These are phyloP conservation scores for Pituophis catenifer DNA, from an alignment of 2,113 vertebrate species.

Conservation along the genomic window DNA sequence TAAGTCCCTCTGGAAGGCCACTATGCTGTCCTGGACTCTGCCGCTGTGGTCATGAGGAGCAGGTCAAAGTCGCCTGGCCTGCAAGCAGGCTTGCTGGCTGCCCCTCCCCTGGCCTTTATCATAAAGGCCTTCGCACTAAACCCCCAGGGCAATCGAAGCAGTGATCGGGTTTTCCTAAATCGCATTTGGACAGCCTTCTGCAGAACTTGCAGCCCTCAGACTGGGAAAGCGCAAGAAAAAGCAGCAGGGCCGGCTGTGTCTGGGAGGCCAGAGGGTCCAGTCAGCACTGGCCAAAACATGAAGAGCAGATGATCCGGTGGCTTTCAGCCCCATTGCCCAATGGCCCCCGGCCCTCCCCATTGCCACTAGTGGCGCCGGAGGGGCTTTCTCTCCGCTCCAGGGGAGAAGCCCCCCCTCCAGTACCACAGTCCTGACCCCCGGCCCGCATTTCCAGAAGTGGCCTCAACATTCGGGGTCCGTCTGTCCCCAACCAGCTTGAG, in stretches of 20 bases:
- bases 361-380: neutral
- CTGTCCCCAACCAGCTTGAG: neutral
- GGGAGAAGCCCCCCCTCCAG: neutral
- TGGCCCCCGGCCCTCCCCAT: neutral
- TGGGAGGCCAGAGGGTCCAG: neutral
- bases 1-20: neutral
- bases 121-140: neutral
- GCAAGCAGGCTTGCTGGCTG: neutral
- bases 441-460: neutral
- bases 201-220: neutral
- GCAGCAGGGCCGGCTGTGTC: neutral
- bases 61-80: neutral
- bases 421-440: neutral
- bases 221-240: neutral
- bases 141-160: neutral
- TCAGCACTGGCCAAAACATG: neutral
- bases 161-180: neutral
- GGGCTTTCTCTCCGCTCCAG: neutral
- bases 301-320: neutral
- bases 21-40: neutral
- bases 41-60: neutral
- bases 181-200: accelerated
- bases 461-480: neutral
- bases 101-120: neutral
- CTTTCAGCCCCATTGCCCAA: neutral